Conservation (phyloP, 2,113 vertebrate genomes). For the Microcebus ravelobensis region DNA sequence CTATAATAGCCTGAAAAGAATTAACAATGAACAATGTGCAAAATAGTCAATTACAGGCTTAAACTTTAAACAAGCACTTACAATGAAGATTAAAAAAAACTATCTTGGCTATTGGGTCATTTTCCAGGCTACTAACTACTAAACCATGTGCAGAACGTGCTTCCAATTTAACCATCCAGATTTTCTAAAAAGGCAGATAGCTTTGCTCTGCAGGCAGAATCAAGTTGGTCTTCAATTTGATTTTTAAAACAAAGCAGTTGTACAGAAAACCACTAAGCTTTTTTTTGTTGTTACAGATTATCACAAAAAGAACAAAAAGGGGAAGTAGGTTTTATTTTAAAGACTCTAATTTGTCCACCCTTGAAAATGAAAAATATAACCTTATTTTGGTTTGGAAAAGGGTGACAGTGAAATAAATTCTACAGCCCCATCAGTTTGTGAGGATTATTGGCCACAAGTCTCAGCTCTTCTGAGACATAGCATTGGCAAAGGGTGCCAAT, state of each 20-base stretch:
- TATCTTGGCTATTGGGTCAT: constrained; percentile 72
- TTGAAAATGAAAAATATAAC: constrained; percentile 5
- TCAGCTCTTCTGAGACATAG: not conserved
- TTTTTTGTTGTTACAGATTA: not conserved
- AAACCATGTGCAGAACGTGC: constrained; percentile 77
- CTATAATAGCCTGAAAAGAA: constrained; percentile 75
- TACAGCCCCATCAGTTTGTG: constrained; percentile 17
- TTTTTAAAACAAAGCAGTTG: constrained; percentile 67
- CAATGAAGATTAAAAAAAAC: constrained; percentile 70
- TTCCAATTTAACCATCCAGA: constrained; percentile 74
- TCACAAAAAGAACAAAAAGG: not conserved
- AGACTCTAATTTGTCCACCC: constrained; percentile 43
- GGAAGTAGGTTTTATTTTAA: constrained; percentile 57
- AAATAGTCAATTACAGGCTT: constrained; percentile 78
- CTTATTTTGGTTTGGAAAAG: constrained; percentile 18
- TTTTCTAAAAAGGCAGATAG: constrained; percentile 69
- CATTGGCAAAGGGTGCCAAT: not conserved
- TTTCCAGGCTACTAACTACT: constrained; percentile 80
- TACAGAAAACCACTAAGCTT: constrained; percentile 37
- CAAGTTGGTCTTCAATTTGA: constrained; percentile 51
- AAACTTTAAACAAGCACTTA: constrained; percentile 81
- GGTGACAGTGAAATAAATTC: constrained; percentile 14
- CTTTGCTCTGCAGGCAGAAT: constrained; percentile 68
- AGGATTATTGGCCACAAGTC: not conserved
- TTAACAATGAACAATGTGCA: constrained; percentile 79